phyloP scores from a whole-genome alignment of 2,797 vertebrate species.

The Urosaurus nigricauda region DNA sequence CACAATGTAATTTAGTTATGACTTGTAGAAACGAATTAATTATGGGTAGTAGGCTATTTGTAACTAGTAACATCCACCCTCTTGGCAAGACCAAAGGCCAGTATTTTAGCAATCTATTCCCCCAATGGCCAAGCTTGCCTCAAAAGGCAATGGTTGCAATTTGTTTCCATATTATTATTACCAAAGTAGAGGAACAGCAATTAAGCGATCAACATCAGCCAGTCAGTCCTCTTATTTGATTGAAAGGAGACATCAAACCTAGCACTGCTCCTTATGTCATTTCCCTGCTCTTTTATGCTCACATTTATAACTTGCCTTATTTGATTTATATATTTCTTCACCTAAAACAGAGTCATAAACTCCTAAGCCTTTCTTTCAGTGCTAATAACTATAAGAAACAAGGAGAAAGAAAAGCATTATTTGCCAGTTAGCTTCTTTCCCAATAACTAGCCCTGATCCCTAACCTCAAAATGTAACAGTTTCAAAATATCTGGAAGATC shows the following conservation, averaged over 20 bases:
- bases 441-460: not conserved
- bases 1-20: not conserved
- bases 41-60: not conserved
- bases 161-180: not conserved
- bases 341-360: conserved; percentile 67
- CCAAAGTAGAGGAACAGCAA: conserved; percentile 1
- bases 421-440: not conserved
- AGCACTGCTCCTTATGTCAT: conserved; percentile 64
- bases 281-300: conserved; percentile 68
- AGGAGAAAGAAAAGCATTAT: not conserved
- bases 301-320: conserved; percentile 64
- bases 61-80: not conserved
- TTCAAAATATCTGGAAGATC: not conserved
- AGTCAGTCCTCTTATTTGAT: not conserved
- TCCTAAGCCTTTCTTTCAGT: conserved; percentile 35
- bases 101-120: not conserved
- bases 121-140: not conserved
- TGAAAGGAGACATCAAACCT: conserved; percentile 23
- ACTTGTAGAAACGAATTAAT: not conserved
- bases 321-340: conserved; percentile 72
- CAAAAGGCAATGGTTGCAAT: not conserved
- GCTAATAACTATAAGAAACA: conserved; percentile 47
- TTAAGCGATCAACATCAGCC: not conserved
- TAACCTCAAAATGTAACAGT: not conserved
- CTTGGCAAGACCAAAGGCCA: not conserved